Conservation (phyloP, 1,140 invertebrate genomes). For the Hyposmocoma kahamanoa region DNA sequence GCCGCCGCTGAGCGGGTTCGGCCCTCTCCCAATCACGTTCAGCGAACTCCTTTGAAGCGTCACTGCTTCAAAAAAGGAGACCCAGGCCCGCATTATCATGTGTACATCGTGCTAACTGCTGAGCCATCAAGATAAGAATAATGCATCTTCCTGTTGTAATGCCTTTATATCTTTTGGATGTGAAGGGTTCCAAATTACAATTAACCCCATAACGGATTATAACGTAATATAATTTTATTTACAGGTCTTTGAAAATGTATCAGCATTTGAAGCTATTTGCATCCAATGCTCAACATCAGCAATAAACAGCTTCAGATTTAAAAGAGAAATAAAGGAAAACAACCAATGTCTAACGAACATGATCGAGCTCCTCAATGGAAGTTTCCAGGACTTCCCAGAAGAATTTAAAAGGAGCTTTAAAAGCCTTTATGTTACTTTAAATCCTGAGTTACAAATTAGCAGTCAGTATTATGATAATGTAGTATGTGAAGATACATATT, state of each 20-base stretch:
- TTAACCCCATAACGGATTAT: no score
- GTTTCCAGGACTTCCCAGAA: conserved; percentile 22
- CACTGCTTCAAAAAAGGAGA: no score
- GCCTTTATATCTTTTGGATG: no score
- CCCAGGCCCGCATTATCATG: no score
- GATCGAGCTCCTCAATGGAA: conserved; percentile 23
- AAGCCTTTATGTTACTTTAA: conserved; percentile 40
- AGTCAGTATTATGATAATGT: conserved; percentile 36
- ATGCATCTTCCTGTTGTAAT: neutral
- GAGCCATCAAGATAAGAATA: no score
- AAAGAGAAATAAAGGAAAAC: conserved; percentile 28
- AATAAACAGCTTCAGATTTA: conserved; percentile 40
- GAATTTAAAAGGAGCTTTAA: conserved; percentile 12
- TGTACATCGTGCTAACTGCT: no score
- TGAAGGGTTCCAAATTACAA: no score
- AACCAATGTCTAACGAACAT: conserved; percentile 22
- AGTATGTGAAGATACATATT: no score
- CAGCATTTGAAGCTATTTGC: conserved; percentile 33
- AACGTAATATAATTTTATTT: no score
- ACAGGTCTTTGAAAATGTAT: conserved; percentile 31
- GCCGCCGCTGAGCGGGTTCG: no score
- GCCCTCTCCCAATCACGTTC: no score
- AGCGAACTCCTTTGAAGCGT: no score
- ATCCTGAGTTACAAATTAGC: conserved; percentile 24
- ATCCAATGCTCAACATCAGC: conserved; percentile 31